Evolutionary conservation across 1,140 invertebrate species (phyloP), one percentile per base, ranked within the genome.

Genomic region (Arctopsyche grandis): DNA sequence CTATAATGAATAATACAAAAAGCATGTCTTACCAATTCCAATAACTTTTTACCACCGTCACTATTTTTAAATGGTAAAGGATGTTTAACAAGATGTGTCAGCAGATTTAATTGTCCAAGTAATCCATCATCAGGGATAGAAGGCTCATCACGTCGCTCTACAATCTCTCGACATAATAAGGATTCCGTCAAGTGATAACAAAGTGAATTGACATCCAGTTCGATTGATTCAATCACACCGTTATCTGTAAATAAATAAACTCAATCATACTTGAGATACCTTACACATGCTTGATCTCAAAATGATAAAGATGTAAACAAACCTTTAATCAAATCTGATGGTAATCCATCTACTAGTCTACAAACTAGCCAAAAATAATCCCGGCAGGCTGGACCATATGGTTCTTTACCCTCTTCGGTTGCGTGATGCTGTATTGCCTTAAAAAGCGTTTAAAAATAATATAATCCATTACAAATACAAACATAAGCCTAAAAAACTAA

Each of bases 311-410:
- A 60, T 10, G 21, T 4, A 60, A 60, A 60, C 14, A 0, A 21
- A 85, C 92, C 92, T 88, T 93, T 94, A 38, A 95, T 91, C 79
- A 94, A 90, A 82, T 96, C 94, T 79, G 93, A 92, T 0, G 94
- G 94, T 5, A 97, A 85, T 7, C 93, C 94, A 83, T 98, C 96
- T 4, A 98, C 93, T 7, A 98, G 88, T 16, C 95, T 90, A 83
- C 96, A 96, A 0, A 97, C 89, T 0, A 98, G 87, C 96, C 96
- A 97, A 85, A 98, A 98, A 86, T 97, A 98, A 85, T 98, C 97
- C 21, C 96, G 87, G 86, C 96, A 98, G 5, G 96, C 96, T 5
- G 96, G 96, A 0, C 96, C 96, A 85, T 96, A 97, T 0, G 96
- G 95, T 84, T 97, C 96, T 84, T 97, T 97, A 1, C 94, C 94